Conservation (phyloP, 2,888 invertebrate genomes). For the Drosophila colorata region DNA sequence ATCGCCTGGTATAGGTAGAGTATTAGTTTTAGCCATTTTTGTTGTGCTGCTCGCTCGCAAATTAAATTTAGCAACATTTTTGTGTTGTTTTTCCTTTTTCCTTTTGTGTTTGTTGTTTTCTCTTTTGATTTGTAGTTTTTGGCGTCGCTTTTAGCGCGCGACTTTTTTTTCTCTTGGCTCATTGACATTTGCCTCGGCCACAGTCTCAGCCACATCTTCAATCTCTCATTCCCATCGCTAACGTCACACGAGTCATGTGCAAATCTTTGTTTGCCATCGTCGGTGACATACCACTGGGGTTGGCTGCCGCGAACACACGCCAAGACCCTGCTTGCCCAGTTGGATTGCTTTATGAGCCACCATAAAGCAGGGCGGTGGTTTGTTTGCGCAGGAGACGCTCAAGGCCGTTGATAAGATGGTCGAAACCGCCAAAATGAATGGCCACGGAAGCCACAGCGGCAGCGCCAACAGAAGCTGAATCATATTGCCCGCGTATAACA, state of each 20-base stretch:
- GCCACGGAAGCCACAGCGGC: slow-evolving; percentile 12
- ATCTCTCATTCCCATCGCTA: slow-evolving; percentile 13
- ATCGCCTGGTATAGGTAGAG: slow-evolving; percentile 41
- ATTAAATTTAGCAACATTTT: slow-evolving; percentile 52
- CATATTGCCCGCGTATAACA: slow-evolving; percentile 31
- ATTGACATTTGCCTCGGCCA: slow-evolving; percentile 55
- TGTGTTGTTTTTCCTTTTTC: slow-evolving; percentile 2
- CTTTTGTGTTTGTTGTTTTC: slow-evolving; percentile 10
- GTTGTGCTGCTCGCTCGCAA: slow-evolving; percentile 15
- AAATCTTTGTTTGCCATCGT: slow-evolving; percentile 26
- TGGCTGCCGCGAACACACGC: not conserved
- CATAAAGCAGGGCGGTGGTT: slow-evolving; percentile 14
- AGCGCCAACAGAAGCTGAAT: slow-evolving; percentile 15
- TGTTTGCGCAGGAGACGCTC: slow-evolving; percentile 40
- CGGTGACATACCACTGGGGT: slow-evolving; percentile 33
- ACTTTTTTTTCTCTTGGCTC: slow-evolving; percentile 52
- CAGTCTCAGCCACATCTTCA: slow-evolving; percentile 10
- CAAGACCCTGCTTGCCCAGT: not conserved
- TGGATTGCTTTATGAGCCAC: slow-evolving; percentile 40
- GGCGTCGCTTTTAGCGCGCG: slow-evolving; percentile 46
- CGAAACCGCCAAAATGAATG: slow-evolving; percentile 19
- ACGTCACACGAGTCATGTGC: slow-evolving; percentile 45
- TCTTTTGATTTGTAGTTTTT: slow-evolving; percentile 27
- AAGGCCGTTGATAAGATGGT: slow-evolving; percentile 70
- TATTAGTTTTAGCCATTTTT: slow-evolving; percentile 39